Evolutionary conservation across 2,113 vertebrate genomes (phyloP), one percentile per base, ranked within the genome.

Genomic region (Indicator indicator): DNA sequence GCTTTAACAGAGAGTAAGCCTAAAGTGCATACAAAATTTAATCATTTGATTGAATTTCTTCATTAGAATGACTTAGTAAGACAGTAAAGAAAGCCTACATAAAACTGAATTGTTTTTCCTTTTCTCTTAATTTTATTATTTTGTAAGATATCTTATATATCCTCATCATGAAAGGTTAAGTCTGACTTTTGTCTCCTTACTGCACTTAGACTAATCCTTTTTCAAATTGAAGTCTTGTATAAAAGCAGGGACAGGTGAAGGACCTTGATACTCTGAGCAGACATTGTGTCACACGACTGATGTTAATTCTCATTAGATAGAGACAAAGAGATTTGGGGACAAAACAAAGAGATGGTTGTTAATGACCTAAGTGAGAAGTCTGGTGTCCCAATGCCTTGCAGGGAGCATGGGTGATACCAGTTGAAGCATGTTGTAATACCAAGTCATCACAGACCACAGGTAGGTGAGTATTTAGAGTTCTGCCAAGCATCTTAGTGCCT

Each of bases 11-110:
- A 52, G 32, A 46, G 30, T n/a, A 86, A 83, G 60, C 46, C 60
- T 74, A 70, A 67, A 9, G 7, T 40, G 27, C 68, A 86, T 6
- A 71, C 5, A 75, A 74, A 93, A 64, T 40, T 50, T 38, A 88
- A 62, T 90, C 80, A 20, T 70, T 50, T 48, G 46, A 79, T 80
- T 85, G 60, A 76, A 83, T 86, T 50, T 93, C 14, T 58, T 70
- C 42, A 64, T 81, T 81, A 78, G 21, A 81, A 86, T 67, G 14
- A 74, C 24, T 86, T 83, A 84, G 3, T 63, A 71, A 19, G 59
- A 69, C 33, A 88, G 28, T 28, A 80, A 0, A 95, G 32, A 86
- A 90, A 88, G 21, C 28, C 30, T 64, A 9, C 0, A 0, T 20
- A 60, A 68, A 23, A 64, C 14, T 26, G 33, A 74, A 54, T 38